Conservation (phyloP, 2,888 invertebrate genomes). For the Himalopsyche japonica region DNA sequence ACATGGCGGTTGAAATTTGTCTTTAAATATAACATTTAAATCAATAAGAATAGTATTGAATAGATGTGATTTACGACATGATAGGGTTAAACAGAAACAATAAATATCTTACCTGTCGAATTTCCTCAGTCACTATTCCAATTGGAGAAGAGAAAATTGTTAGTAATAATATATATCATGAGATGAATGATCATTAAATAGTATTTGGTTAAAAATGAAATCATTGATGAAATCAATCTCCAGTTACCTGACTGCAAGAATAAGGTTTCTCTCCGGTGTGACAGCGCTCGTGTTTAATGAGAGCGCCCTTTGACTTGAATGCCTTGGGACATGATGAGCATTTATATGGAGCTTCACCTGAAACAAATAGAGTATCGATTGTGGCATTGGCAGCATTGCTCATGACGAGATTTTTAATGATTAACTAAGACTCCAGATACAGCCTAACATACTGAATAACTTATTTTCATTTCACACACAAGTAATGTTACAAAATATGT, state of each 20-base stretch:
- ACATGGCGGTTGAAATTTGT: no score
- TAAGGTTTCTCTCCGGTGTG: constrained; percentile 69
- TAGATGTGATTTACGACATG: no score
- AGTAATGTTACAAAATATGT: no score
- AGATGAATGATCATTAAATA: no score
- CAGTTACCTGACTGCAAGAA: constrained; percentile 62
- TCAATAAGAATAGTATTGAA: no score
- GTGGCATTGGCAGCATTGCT: no score
- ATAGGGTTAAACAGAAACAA: background rate
- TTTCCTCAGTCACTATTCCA: background rate
- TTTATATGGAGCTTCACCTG: constrained; percentile 67
- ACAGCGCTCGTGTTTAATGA: constrained; percentile 72
- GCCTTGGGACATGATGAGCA: constrained; percentile 75
- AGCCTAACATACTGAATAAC: no score
- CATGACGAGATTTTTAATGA: no score
- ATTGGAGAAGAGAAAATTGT: background rate
- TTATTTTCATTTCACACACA: no score
- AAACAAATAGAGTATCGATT: constrained; percentile 58
- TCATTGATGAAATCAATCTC: constrained; percentile 32
- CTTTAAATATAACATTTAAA: no score
- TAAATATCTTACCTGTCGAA: background rate
- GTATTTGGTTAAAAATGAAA: background rate
- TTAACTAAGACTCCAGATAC: no score
- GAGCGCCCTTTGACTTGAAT: constrained; percentile 74
- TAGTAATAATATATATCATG: no score